Percentiles rank a stretch among this genome's conserved stretches.
Conservation (phyloP, 2,888 invertebrate genomes). For the Ellobium chinense region DNA sequence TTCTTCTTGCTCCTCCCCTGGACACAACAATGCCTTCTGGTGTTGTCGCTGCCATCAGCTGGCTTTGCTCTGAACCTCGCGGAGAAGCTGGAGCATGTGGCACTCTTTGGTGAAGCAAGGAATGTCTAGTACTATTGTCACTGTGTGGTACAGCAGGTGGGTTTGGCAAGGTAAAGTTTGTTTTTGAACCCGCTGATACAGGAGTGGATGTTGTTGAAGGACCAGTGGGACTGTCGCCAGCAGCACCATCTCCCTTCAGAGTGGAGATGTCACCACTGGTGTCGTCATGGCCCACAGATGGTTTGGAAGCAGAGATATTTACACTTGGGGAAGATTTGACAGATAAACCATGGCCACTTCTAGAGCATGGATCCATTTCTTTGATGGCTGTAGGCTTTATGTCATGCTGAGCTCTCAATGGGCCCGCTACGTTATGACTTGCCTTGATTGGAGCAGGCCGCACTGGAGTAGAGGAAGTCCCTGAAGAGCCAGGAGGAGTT, state of each 20-base stretch:
- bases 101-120: background rate
- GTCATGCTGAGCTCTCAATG: slow-evolving; percentile 14
- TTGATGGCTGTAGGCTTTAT: no score
- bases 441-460: background rate
- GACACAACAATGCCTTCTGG: background rate
- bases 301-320: no score
- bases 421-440: slow-evolving; percentile 4
- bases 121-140: background rate
- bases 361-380: background rate
- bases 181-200: background rate
- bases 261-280: no score
- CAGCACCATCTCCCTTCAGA: background rate
- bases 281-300: no score
- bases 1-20: slow-evolving; percentile 1
- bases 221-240: background rate
- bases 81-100: background rate
- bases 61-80: background rate
- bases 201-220: background rate
- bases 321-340: no score
- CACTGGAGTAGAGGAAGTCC: background rate
- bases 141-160: background rate
- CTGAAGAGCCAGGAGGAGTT: slow-evolving; percentile 13
- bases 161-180: background rate
- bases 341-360: no score
- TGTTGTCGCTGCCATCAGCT: background rate